Conservation (phyloP, 1,140 invertebrate species). For the Lucilia sericata region DNA sequence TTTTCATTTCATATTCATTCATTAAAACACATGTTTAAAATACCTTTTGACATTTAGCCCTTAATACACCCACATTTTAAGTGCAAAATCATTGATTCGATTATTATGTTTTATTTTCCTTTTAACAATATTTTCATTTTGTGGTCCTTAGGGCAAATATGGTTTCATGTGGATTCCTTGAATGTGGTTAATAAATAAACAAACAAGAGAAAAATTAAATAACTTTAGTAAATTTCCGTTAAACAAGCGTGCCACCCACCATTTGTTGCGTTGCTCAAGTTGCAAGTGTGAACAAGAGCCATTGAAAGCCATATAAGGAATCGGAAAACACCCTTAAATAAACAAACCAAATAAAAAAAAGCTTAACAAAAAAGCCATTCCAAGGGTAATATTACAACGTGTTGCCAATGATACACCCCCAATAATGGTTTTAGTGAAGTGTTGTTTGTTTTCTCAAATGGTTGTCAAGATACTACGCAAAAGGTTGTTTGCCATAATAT, state of each 20-base stretch:
- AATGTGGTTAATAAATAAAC: constrained; percentile 9
- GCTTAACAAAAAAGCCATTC: not conserved
- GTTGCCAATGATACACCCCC: not conserved
- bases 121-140: not conserved
- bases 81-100: not conserved
- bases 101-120: constrained; percentile 8
- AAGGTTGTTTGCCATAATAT: too few species aligned
- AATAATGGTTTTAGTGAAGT: not conserved
- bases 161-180: not conserved
- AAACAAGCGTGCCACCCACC: not conserved
- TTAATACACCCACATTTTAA: too few species aligned
- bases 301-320: not conserved
- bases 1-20: too few species aligned
- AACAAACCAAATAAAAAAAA: not conserved
- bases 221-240: not conserved
- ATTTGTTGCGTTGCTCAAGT: not conserved
- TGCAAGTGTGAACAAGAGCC: not conserved
- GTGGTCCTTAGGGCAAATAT: not conserved
- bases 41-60: too few species aligned
- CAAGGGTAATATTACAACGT: not conserved
- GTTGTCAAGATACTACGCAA: too few species aligned
- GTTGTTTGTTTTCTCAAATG: too few species aligned
- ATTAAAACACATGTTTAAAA: too few species aligned
- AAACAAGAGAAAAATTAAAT: not conserved
- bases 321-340: not conserved